phyloP scores from a whole-genome alignment of 2,797 vertebrate genomes.

The Sebastes nivosus region DNA sequence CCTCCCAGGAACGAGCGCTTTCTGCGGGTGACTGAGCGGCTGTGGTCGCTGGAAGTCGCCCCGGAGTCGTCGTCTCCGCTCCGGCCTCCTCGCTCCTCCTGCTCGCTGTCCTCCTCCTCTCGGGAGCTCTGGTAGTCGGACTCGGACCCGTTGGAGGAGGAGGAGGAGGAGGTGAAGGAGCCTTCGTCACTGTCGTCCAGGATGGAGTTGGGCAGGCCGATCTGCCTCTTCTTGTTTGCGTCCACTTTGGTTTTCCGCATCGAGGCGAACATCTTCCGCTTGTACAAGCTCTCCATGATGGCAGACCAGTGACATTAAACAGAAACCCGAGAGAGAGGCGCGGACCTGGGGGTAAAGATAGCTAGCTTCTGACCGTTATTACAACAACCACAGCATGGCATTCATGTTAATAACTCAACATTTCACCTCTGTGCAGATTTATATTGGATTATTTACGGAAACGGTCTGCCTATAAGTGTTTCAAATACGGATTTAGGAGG shows the following conservation, averaged over 20 bases:
- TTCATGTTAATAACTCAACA: not conserved
- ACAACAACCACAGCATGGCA: not conserved
- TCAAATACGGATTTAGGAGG: rapidly evolving
- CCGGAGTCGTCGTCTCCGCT: constrained; percentile 52
- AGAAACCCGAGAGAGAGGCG: not conserved
- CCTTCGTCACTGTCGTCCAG: constrained; percentile 82
- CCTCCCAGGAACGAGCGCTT: constrained; percentile 74
- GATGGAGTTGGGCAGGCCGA: constrained; percentile 76
- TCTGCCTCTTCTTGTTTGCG: constrained; percentile 70
- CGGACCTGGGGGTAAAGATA: not conserved
- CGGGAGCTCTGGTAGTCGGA: constrained; percentile 70
- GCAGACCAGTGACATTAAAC: constrained; percentile 46
- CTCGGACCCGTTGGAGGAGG: constrained; percentile 60
- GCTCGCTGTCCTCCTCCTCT: constrained; percentile 61
- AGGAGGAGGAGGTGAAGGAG: constrained; percentile 72
- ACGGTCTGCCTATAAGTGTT: not conserved
- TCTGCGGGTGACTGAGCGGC: constrained; percentile 70
- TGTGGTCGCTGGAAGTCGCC: constrained; percentile 72
- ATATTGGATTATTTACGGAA: not conserved
- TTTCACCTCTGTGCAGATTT: not conserved
- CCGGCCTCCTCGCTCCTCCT: constrained; percentile 35
- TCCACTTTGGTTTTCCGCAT: constrained; percentile 80
- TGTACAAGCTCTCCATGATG: constrained; percentile 80
- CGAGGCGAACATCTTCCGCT: constrained; percentile 79
- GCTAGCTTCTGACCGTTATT: not conserved